Evolutionary conservation across 2,888 invertebrate species (phyloP).

Genomic region (Euclidia mi): DNA sequence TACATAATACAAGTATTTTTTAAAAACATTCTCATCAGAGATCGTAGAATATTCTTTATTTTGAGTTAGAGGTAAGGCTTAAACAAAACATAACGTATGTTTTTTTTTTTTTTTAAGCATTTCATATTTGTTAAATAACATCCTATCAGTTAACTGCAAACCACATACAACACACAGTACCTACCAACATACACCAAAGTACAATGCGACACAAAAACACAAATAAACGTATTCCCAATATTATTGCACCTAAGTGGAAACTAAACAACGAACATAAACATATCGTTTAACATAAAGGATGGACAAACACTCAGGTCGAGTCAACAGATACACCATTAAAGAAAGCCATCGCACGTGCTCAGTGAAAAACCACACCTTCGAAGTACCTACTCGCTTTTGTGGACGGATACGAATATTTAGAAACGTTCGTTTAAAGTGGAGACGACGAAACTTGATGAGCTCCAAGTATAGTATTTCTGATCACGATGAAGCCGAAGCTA

Average conservation of each 20-base stretch:
- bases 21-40: too few relatives aligned
- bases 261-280: constrained; percentile 55
- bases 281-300: constrained; percentile 59
- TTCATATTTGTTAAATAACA: too few relatives aligned
- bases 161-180: not conserved
- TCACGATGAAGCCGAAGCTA: too few relatives aligned
- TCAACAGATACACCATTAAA: constrained; percentile 73
- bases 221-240: constrained; percentile 7
- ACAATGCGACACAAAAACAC: not conserved
- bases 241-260: constrained; percentile 38
- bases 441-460: too few relatives aligned
- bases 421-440: not conserved
- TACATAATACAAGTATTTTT: too few relatives aligned
- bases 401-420: too few relatives aligned
- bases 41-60: too few relatives aligned
- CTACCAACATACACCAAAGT: not conserved
- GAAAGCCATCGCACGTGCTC: constrained; percentile 50
- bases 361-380: constrained; percentile 21
- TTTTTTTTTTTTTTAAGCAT: too few relatives aligned
- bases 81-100: too few relatives aligned
- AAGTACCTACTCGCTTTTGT: not conserved
- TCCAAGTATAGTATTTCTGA: too few relatives aligned
- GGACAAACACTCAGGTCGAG: constrained; percentile 58
- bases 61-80: too few relatives aligned
- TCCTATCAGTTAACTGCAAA: not conserved